Percentiles rank a stretch among this genome's conserved stretches.
Evolutionary conservation across 2,888 invertebrate genomes (phyloP).

Genomic region (Xestia ashworthii): DNA sequence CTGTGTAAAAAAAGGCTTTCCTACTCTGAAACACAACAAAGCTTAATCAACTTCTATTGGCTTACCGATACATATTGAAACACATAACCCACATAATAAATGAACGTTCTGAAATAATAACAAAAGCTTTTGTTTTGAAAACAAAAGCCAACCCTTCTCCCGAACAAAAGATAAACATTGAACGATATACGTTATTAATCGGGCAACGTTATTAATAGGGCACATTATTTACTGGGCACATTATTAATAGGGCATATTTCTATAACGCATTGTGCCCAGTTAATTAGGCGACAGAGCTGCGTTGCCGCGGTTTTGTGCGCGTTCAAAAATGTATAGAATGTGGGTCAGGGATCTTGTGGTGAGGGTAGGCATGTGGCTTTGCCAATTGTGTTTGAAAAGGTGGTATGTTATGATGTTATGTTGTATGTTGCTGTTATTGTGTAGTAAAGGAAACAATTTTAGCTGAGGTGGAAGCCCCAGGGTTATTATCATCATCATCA

Average conservation of each 20-base stretch:
- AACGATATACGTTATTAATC: constrained; percentile 56
- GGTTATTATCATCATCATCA: no score
- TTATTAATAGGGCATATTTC: constrained; percentile 47
- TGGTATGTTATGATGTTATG: no score
- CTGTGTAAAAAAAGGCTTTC: neutral
- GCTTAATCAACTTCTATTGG: neutral
- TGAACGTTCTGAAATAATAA: constrained; percentile 44
- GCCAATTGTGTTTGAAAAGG: constrained; percentile 5
- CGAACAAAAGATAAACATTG: constrained; percentile 58
- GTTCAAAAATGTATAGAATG: constrained; percentile 60
- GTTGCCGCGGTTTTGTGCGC: constrained; percentile 41
- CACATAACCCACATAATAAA: constrained; percentile 24
- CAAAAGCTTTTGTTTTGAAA: constrained; percentile 42
- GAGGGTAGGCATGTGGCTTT: neutral
- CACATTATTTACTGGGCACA: constrained; percentile 38
- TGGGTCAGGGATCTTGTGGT: constrained; percentile 46
- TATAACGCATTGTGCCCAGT: constrained; percentile 56
- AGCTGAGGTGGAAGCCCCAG: no score
- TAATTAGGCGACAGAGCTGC: constrained; percentile 53
- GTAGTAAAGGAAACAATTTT: no score
- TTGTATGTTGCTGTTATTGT: no score
- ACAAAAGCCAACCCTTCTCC: constrained; percentile 48
- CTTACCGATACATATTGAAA: constrained; percentile 16
- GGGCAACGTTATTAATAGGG: constrained; percentile 30
- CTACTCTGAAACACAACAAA: neutral